Evolutionary conservation across 2,888 invertebrate species (phyloP), one percentile per base, ranked within the genome.

Genomic region (Chironomus riparius): DNA sequence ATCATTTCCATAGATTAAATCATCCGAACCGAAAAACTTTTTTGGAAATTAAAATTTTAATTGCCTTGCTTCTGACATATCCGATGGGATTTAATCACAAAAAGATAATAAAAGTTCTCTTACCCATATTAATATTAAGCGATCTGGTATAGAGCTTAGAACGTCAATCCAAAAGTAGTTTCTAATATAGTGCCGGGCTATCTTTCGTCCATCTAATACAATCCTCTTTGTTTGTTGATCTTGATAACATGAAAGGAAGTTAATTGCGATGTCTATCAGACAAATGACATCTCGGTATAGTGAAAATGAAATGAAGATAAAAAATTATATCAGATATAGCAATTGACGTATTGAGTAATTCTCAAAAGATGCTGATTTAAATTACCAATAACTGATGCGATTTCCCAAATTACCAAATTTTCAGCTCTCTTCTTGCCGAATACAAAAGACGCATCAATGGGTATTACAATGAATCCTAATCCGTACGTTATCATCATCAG

Each of bases 401-500:
- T 56, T 15, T 12, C 18, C 18, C n/a, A 56, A 5, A 74, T 5
- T 10, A 12, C 4, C 18, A 38, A 68, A 13, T 56, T 18, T 21
- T 48, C 12, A 2, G 24, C 15, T 38, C 65, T 21, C 22, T 65
- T 47, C 24, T 47, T 12, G 4, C 48, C 48, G 15, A 68, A 74
- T 21, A 47, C 12, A 68, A 74, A 74, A 12, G 68, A 48, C 1
- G 15, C 65, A 22, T 74, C 47, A 28, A 22, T 22, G 1, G 74
- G 68, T 5, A 74, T 48, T n/a, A 68, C 5, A 7, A 48, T 15
- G 28, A 74, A 74, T n/a, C 68, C 68, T 47, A 74, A 7, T 47
- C 68, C 68, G 12, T 74, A 74, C 22, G 68, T 74, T 47, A 74
- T 74, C 68, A 74, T 47, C 68, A 74, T 74, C 13, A 74, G 2